These are phyloP conservation scores for Diadophis punctatus DNA, from an alignment of 2,113 vertebrate species.

Conservation along the genomic window DNA sequence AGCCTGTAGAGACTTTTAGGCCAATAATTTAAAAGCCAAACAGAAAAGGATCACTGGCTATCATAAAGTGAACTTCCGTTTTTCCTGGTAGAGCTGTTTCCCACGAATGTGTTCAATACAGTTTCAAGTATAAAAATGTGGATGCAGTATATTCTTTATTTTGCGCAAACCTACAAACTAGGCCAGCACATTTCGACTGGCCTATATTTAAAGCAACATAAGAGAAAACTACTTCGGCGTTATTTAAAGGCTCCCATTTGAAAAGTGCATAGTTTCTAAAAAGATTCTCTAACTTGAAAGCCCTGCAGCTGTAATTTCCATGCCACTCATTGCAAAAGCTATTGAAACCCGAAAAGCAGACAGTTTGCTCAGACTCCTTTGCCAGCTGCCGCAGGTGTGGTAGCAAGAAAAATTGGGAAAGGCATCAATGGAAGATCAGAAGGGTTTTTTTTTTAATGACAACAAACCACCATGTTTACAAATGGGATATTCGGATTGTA, in stretches of 20 bases:
- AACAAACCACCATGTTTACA: background rate
- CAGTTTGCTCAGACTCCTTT: conserved; percentile 30
- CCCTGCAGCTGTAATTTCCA: conserved; percentile 23
- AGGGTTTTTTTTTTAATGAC: background rate
- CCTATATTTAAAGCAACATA: conserved; percentile 37
- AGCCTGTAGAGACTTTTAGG: conserved; percentile 12
- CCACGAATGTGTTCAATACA: conserved; percentile 12
- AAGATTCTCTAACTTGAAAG: background rate
- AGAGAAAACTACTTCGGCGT: background rate
- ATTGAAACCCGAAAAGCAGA: background rate
- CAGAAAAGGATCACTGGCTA: conserved; percentile 24
- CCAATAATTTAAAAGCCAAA: background rate
- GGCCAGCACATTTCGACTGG: conserved; percentile 28
- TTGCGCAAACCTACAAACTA: background rate
- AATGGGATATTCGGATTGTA: conserved; percentile 43
- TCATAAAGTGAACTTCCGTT: conserved; percentile 24
- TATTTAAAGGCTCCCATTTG: conserved; percentile 38
- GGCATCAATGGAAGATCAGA: conserved; percentile 8
- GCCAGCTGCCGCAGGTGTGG: conserved; percentile 29
- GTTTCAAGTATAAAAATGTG: conserved; percentile 31
- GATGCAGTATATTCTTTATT: background rate
- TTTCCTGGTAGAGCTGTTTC: background rate
- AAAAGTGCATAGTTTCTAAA: conserved; percentile 8
- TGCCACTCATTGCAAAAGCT: conserved; percentile 13
- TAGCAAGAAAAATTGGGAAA: conserved; percentile 9